These are phyloP conservation scores for Oreotragus oreotragus DNA, from an alignment of 2,113 vertebrate genomes.

Conservation along the genomic window DNA sequence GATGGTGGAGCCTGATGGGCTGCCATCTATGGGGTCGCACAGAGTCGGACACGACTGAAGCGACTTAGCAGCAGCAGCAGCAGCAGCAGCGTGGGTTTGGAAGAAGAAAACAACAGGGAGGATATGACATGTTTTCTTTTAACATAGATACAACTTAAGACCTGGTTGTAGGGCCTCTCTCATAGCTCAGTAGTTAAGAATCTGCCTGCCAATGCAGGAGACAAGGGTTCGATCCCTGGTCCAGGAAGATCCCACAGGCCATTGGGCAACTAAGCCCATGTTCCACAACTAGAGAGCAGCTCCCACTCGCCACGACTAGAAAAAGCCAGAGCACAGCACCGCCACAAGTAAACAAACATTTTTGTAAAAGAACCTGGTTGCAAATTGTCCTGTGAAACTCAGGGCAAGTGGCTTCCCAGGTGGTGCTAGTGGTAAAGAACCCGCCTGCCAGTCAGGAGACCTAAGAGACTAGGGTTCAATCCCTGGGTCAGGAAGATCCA, in stretches of 20 bases:
- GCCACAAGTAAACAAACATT: background rate
- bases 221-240: background rate
- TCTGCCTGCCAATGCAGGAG: background rate
- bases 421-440: background rate
- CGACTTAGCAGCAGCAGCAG: too few relatives aligned
- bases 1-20: too few relatives aligned
- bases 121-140: background rate
- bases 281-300: background rate
- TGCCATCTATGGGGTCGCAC: too few relatives aligned
- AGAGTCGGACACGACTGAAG: too few relatives aligned
- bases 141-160: background rate
- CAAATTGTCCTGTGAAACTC: background rate
- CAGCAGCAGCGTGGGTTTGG: too few relatives aligned
- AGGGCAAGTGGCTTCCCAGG: background rate
- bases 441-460: background rate
- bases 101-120: background rate
- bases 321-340: fast-evolving
- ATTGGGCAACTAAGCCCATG: background rate
- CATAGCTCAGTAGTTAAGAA: background rate
- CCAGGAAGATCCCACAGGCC: background rate
- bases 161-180: background rate
- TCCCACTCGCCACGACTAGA: background rate
- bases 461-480: background rate
- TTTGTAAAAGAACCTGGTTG: background rate
- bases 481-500: background rate